A percentile compares a stretch with the other conserved stretches of the same genome.
Evolutionary conservation across 2,797 vertebrate genomes (phyloP).

Genomic region (Eleutherodactylus coqui): DNA sequence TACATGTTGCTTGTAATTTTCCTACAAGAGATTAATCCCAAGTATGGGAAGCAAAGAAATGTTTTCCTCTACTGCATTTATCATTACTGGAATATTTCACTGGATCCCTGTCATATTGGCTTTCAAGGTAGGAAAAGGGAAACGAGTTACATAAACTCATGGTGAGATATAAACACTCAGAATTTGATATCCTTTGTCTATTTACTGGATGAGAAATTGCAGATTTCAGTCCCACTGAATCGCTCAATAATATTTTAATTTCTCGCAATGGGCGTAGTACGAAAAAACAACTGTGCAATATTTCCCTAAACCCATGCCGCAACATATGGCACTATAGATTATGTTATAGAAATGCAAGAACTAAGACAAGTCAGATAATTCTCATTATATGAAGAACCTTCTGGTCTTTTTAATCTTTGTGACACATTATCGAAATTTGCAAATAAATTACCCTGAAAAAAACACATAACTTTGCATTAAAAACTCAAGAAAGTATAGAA

Average conservation of each 20-base stretch:
- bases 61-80: slow-evolving; percentile 46
- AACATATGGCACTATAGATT: not conserved
- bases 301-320: not conserved
- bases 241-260: slow-evolving; percentile 3
- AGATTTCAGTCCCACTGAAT: slow-evolving; percentile 2
- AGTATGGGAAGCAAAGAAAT: slow-evolving; percentile 37
- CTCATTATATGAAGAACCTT: not conserved
- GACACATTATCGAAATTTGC: not conserved
- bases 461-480: not conserved
- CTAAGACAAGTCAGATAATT: not conserved
- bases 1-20: slow-evolving; percentile 9
- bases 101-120: slow-evolving; percentile 46
- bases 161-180: not conserved
- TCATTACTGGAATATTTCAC: slow-evolving; percentile 54
- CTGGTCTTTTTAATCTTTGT: too few species aligned
- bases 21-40: slow-evolving; percentile 30
- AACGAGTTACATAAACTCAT: slow-evolving; percentile 4
- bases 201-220: not conserved
- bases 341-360: not conserved
- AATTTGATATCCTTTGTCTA: slow-evolving; percentile 26
- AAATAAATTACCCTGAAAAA: not conserved
- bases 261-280: not conserved
- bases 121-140: slow-evolving; percentile 27
- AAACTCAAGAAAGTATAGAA: not conserved
- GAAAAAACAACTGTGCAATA: not conserved